A percentile compares a stretch with the other conserved stretches of the same genome.
Evolutionary conservation across 1,140 invertebrate species (phyloP).

Genomic region (Lepidostoma basale): DNA sequence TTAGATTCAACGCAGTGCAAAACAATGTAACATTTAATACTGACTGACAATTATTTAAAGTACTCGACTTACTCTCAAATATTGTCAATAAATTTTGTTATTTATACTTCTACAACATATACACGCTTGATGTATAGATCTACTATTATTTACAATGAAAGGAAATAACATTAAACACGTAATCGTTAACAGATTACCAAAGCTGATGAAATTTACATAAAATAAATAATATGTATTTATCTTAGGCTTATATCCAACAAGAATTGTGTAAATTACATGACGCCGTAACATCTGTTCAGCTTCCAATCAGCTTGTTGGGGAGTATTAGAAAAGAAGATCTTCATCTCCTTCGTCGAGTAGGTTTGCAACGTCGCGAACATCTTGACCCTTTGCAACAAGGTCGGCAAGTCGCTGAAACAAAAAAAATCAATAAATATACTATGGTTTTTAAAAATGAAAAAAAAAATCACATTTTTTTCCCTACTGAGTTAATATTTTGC

Average conservation of each 20-base stretch:
- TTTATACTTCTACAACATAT: not conserved
- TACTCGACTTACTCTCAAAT: not conserved
- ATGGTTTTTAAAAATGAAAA: not conserved
- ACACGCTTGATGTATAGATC: no score
- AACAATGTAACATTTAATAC: no score
- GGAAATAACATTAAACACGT: not conserved
- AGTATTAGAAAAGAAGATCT: slow-evolving; percentile 86
- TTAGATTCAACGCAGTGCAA: no score
- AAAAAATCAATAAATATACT: slow-evolving; percentile 22
- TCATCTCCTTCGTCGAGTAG: slow-evolving; percentile 92
- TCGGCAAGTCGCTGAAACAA: slow-evolving; percentile 13
- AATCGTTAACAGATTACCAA: not conserved
- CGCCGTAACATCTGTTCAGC: not conserved
- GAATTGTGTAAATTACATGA: not conserved
- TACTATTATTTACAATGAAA: not conserved
- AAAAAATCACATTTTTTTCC: no score
- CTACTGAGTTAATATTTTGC: no score
- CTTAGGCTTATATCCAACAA: not conserved
- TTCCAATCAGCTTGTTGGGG: not conserved
- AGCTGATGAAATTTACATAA: not conserved
- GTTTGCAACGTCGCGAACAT: slow-evolving; percentile 66
- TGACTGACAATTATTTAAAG: not conserved
- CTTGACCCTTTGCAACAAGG: slow-evolving; percentile 55
- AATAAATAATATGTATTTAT: not conserved
- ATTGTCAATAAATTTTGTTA: slow-evolving; percentile 1